These are phyloP conservation scores for Mormyrus hasselquistii DNA, from an alignment of 2,797 vertebrate genomes.

Conservation along the genomic window DNA sequence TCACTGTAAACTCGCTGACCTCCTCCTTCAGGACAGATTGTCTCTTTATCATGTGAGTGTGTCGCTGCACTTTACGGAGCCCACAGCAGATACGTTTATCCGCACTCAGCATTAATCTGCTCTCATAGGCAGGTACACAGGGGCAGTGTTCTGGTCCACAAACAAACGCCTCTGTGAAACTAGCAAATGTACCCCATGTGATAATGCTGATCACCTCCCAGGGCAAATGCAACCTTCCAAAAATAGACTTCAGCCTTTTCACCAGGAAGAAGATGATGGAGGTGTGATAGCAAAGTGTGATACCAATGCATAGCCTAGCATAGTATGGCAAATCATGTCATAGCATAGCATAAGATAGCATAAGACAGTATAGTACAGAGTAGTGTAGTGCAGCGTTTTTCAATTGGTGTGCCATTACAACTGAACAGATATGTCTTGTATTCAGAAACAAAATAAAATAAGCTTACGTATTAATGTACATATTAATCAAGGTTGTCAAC, in stretches of 20 bases:
- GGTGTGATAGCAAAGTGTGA: not conserved
- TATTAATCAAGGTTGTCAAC: not conserved
- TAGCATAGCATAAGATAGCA: not conserved
- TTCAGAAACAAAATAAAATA: not conserved
- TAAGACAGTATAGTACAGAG: not conserved
- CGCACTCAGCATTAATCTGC: not conserved
- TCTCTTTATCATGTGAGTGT: not conserved
- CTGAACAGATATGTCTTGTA: not conserved
- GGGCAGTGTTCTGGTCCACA: not conserved
- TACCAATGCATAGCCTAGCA: not conserved
- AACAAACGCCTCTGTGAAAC: not conserved
- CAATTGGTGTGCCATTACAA: not conserved
- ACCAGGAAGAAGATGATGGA: not conserved
- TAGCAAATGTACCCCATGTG: not conserved
- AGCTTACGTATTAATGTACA: not conserved
- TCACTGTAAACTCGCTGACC: constrained; percentile 6
- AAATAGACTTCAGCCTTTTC: not conserved
- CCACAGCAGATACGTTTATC: not conserved
- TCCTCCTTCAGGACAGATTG: not conserved
- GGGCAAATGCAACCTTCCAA: not conserved
- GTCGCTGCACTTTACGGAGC: not conserved
- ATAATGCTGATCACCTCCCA: not conserved
- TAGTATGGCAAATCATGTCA: not conserved
- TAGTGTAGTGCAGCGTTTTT: not conserved
- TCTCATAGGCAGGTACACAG: not conserved